Conservation (phyloP, 2,113 vertebrate species). For the Clarias magur region DNA sequence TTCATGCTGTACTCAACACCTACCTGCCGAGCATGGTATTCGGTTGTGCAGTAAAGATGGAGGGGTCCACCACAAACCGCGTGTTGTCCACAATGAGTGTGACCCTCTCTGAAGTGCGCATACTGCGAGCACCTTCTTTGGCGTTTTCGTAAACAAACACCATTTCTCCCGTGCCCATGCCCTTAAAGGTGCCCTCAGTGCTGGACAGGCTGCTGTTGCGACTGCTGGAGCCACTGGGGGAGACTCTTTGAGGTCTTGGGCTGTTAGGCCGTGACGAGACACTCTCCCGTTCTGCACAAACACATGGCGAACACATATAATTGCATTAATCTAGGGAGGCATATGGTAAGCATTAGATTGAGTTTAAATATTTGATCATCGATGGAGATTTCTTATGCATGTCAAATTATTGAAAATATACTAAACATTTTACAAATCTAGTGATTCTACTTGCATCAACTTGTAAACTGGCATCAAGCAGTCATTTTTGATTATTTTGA, state of each 20-base stretch:
- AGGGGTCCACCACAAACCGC: constrained; percentile 96
- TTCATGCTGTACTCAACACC: neutral
- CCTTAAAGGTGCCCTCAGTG: constrained; percentile 88
- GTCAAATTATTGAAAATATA: neutral
- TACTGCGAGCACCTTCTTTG: constrained; percentile 87
- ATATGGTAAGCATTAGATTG: neutral
- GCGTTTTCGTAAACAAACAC: constrained; percentile 94
- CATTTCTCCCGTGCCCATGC: constrained; percentile 82
- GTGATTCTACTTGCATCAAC: neutral
- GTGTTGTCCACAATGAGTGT: constrained; percentile 98
- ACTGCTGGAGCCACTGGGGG: constrained; percentile 89
- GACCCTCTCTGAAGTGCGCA: constrained; percentile 88
- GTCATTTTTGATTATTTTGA: neutral
- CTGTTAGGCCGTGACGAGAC: constrained; percentile 88
- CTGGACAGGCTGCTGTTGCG: constrained; percentile 92
- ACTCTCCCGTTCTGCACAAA: constrained; percentile 84
- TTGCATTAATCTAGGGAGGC: neutral
- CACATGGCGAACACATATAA: neutral
- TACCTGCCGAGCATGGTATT: constrained; percentile 99
- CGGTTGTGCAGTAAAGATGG: constrained; percentile 96
- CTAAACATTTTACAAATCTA: neutral
- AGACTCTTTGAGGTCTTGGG: constrained; percentile 88
- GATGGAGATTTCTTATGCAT: neutral
- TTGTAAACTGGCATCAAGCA: neutral
- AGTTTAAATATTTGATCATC: neutral